Evolutionary conservation across 2,888 invertebrate genomes (phyloP), one percentile per base, ranked within the genome.

Genomic region (Mechanitis messenoides): DNA sequence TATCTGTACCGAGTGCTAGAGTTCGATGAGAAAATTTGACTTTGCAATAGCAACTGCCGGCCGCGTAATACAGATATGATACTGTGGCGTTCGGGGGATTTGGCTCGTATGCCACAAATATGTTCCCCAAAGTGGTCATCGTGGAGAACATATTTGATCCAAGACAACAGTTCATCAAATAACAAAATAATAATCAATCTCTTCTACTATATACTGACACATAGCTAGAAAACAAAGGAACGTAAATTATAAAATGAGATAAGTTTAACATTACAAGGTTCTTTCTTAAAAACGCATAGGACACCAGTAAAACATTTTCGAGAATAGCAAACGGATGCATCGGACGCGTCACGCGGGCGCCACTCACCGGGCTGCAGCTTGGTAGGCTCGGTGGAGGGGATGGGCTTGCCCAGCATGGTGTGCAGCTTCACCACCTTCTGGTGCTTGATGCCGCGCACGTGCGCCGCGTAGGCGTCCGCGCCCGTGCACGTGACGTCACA

Each of bases 401-500:
- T 98, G 4, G 98, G 98, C 86, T 99, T 99, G 65, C 99, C 99
- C 47, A 99, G 92, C 90, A 97, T 97, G 60, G 97, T 98, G 87
- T 99, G 98, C 70, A 99, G 92, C 81, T 98, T 96, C 56, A 98
- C 95, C 61, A 98, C 97, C 92, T 98, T 98, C 85, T 98, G 97
- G 91, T 99, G 99, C 86, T 99, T 99, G 71, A 97, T 95, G 66
- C 99, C 99, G 64, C 98, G 93, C 72, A 99, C 97, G 87, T 99
- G 99, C 55, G 98, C 98, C 50, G 98, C 97, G 90, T 99, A 99
- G 0, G 99, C 98, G 91, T 99, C 99, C 61, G 96, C 96, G 61
- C 99, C 99, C 11, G 99, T 99, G 87, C 99, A 99, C 11, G 98
- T 97, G 9, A 99, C 98, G 91, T 98, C 98, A 77, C 99, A 99